Evolutionary conservation across 1,140 invertebrate species (phyloP), one percentile per base, ranked within the genome.

Genomic region (Lucilia sericata): DNA sequence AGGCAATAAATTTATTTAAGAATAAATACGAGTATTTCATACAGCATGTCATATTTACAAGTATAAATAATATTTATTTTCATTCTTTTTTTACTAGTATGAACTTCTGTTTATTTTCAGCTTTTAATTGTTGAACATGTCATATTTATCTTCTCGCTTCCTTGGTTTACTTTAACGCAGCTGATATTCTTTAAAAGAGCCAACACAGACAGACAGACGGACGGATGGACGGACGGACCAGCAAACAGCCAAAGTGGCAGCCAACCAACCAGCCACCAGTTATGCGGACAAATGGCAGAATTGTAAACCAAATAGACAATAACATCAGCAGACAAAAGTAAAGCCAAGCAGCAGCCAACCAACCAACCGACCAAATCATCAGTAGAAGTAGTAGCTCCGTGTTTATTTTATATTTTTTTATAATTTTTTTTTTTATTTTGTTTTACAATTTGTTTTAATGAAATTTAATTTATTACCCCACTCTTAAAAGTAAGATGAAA

Each of bases 41-140:
- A 25, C 65, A 21, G 10, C 19, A 70, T 70, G 65, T 21, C 65
- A 70, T 70, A 21, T 70, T 25, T 21, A 70, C n/a, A 25, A 70
- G 19, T 21, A 80, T 80, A 80, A 80, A 80, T 51, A 80, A 80
- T 80, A 80, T 49, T 80, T 60, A 60, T 60, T n/a, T 30, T 30
- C 25, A 2, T 30, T 30, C 3, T 14, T 42, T 78, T 49, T 47
- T 80, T 80, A 80, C 76, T 80, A 12, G 14, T 49, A 9, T 19
- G 42, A 49, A 80, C 76, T 80, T 80, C 76, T 80, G 76, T 80
- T 80, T 80, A 80, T 80, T 80, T 80, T 80, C 76, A 80, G 76
- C 76, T 80, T 80, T 80, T 80, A 80, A 80, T 80, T 80, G 76
- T 80, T 80, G 76, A 80, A 80, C 76, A 80, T 80, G 76, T 80